These are phyloP conservation scores for Pithys albifrons DNA, from an alignment of 2,113 vertebrate genomes.

Conservation along the genomic window DNA sequence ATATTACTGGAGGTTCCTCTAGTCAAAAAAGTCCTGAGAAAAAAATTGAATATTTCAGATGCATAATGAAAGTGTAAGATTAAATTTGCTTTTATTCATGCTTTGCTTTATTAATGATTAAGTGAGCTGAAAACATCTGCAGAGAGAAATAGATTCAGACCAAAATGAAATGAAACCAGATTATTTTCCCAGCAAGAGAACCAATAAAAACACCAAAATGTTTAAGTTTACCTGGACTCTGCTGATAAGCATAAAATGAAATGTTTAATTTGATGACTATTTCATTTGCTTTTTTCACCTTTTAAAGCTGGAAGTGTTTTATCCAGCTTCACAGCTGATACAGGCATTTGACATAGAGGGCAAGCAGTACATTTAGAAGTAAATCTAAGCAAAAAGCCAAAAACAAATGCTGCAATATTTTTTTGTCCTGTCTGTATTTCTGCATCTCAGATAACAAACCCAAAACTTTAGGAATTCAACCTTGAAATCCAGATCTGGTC, in stretches of 20 bases:
- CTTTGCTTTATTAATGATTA: not conserved
- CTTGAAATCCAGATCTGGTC: not conserved
- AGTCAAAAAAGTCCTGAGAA: not conserved
- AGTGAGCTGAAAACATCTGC: not conserved
- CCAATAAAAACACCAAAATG: not conserved
- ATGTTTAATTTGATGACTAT: not conserved
- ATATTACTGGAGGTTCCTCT: not conserved
- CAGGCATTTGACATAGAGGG: not conserved
- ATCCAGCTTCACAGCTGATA: not conserved
- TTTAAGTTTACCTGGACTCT: not conserved
- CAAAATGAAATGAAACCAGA: not conserved
- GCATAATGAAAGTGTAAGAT: not conserved
- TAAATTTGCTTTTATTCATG: not conserved
- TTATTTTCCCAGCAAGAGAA: not conserved
- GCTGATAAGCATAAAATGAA: not conserved
- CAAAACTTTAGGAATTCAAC: not conserved
- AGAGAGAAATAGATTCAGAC: not conserved
- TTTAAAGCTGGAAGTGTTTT: not conserved
- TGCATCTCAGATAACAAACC: slow-evolving; percentile 1
- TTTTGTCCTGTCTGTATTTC: slow-evolving; percentile 13
- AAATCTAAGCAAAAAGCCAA: slow-evolving; percentile 22
- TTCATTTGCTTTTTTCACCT: not conserved
- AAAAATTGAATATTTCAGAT: not conserved
- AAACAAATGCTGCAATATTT: slow-evolving; percentile 22
- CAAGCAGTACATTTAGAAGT: slow-evolving; percentile 24